A percentile compares a stretch with the other conserved stretches of the same genome.
Evolutionary conservation across 2,797 vertebrate species (phyloP).

Genomic region (Salmo trutta): DNA sequence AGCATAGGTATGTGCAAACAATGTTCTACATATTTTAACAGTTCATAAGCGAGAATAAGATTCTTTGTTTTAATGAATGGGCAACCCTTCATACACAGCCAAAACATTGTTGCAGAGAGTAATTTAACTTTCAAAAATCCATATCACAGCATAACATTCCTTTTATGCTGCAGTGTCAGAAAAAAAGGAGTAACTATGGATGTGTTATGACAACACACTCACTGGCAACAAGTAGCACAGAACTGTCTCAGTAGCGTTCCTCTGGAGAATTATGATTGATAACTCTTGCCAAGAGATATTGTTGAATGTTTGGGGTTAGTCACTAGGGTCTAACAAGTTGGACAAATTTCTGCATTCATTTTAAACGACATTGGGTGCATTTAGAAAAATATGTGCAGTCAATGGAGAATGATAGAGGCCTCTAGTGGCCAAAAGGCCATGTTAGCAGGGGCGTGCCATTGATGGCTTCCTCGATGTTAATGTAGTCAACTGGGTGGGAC

Average conservation of each 20-base stretch:
- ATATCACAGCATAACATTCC: neutral
- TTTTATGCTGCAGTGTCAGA: neutral
- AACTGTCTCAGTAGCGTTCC: neutral
- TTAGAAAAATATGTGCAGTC: neutral
- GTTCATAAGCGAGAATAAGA: neutral
- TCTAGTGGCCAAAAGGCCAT: too few relatives aligned
- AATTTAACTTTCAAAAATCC: neutral
- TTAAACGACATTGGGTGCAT: neutral
- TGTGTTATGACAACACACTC: neutral
- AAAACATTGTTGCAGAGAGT: neutral
- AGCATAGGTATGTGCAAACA: neutral
- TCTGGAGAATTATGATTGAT: neutral
- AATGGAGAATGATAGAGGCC: too few relatives aligned
- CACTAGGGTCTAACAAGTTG: conserved; percentile 1
- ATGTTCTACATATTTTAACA: neutral
- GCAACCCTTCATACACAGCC: neutral
- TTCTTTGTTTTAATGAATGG: neutral
- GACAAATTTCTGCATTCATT: neutral
- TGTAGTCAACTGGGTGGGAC: too few relatives aligned
- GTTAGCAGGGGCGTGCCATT: too few relatives aligned
- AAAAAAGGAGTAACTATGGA: neutral
- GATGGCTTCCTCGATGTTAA: too few relatives aligned
- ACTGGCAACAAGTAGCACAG: neutral
- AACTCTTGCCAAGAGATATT: neutral
- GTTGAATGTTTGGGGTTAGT: neutral